phyloP scores from a whole-genome alignment of 2,888 invertebrate species.

The Spilosoma lubricipeda region DNA sequence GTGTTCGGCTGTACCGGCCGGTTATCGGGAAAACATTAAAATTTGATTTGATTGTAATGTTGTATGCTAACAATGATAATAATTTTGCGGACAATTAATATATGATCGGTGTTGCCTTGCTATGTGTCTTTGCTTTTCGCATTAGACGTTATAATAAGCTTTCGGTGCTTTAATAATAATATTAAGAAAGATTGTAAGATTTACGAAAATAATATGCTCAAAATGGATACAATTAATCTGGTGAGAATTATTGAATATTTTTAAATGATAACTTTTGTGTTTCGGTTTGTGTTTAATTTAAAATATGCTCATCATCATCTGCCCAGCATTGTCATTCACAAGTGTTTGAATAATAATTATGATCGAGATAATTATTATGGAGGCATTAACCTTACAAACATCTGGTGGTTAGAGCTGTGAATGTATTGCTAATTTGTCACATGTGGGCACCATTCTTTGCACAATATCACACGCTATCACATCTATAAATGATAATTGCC shows the following conservation, averaged over 20 bases:
- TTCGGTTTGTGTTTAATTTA: constrained; percentile 10
- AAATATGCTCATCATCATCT: background rate
- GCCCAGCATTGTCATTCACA: background rate
- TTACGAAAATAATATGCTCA: constrained; percentile 37
- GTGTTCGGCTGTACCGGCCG: constrained; percentile 63
- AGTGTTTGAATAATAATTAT: constrained; percentile 33
- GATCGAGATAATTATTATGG: constrained; percentile 53
- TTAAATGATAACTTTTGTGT: constrained; percentile 26
- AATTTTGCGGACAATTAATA: constrained; percentile 70
- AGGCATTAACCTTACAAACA: constrained; percentile 76
- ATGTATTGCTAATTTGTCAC: constrained; percentile 70
- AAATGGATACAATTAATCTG: constrained; percentile 60
- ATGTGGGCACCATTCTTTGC: constrained; percentile 79
- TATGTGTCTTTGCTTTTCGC: constrained; percentile 85
- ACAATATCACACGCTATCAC: constrained; percentile 55
- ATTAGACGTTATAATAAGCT: constrained; percentile 76
- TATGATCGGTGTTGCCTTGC: constrained; percentile 85
- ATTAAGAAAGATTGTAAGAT: constrained; percentile 40
- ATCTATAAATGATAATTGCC: constrained; percentile 33
- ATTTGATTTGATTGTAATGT: constrained; percentile 64
- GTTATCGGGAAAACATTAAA: constrained; percentile 57
- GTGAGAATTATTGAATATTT: constrained; percentile 59
- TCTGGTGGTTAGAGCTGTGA: constrained; percentile 76
- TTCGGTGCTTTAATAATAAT: constrained; percentile 78
- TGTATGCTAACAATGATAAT: constrained; percentile 67